Base-by-base conservation (phyloP, 2,797 vertebrate species). In the Pangasius larnaudii region DNA sequence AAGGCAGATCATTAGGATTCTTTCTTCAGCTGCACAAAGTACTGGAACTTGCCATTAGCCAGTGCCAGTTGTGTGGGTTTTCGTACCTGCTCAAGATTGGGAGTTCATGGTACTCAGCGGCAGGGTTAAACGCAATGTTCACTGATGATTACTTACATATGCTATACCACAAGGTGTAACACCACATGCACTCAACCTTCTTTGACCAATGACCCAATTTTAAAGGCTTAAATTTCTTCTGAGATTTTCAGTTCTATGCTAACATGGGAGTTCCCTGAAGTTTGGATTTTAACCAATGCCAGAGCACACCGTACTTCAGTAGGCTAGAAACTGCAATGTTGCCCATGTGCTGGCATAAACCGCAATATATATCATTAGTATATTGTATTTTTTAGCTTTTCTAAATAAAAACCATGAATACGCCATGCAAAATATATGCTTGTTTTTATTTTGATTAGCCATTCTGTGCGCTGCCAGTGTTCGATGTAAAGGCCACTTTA, bases 21-120 rank as follows among this genome's bases (percentile, higher is more conserved):
- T 53, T 84, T 69, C 30, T 84, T 53, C 19, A 3, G 53, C 19
- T 53, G 82, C n/a, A 84, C 46, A 84, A 84, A 67, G 65, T 69
- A 24, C 46, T 24, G 30, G 65, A 67, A 84, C 30, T 33, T 84
- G 30, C 42, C 36, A 33, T 84, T 69, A 83, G 59, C 36, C 81
- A 30, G n/a, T 53, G 10, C 63, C 9, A 33, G n/a, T 65, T 63
- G 39, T 30, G 81, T 69, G 46, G 39, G 80, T 46, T 65, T 84
- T 69, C 5, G 46, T 42, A n/a, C 58, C 14, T 46, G 61, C 16
- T 84, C 18, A 51, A 53, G 61, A 84, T 33, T 14, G 42, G 46
- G 42, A 11, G 61, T 33, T 69, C 22, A 24, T n/a, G 80, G 39
- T 63, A 82, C 24, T 63, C 79, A 33, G 16, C 3, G 36, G 33